A percentile compares a stretch with the other conserved stretches of the same genome.
phyloP scores from a whole-genome alignment of 2,113 vertebrate genomes.

The Petromus typicus region DNA sequence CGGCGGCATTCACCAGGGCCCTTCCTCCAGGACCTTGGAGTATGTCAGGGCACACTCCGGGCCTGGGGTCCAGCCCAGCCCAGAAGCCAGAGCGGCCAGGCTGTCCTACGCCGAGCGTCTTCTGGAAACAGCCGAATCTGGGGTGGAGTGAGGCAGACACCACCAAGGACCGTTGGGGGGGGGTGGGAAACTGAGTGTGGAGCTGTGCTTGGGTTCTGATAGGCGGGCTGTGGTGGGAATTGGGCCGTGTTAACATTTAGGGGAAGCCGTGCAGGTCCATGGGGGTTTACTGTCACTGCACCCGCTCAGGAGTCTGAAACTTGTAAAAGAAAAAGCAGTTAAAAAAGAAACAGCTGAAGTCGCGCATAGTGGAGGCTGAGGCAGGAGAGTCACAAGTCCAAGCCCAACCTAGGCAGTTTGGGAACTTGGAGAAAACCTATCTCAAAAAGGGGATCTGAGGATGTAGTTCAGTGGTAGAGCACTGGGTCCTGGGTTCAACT shows the following conservation, averaged over 20 bases:
- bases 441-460: neutral
- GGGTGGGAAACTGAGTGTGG: too few relatives aligned
- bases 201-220: neutral
- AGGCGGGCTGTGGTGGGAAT: neutral
- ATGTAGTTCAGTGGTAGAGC: neutral
- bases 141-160: too few relatives aligned
- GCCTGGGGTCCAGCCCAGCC: neutral
- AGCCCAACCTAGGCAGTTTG: neutral
- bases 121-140: too few relatives aligned
- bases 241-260: neutral
- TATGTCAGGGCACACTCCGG: neutral
- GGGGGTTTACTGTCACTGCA: neutral
- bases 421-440: neutral
- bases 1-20: too few relatives aligned
- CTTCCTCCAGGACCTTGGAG: too few relatives aligned
- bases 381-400: neutral
- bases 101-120: neutral
- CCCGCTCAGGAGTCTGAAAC: neutral
- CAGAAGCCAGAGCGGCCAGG: neutral
- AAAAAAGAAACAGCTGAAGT: neutral
- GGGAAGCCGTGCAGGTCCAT: neutral
- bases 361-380: neutral
- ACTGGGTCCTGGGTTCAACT: neutral
- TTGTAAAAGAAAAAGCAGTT: neutral
- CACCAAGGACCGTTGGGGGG: neutral